A percentile compares a stretch with the other conserved stretches of the same genome.
Conservation (phyloP, 2,888 invertebrate species). For the Tetragnatha montana region DNA sequence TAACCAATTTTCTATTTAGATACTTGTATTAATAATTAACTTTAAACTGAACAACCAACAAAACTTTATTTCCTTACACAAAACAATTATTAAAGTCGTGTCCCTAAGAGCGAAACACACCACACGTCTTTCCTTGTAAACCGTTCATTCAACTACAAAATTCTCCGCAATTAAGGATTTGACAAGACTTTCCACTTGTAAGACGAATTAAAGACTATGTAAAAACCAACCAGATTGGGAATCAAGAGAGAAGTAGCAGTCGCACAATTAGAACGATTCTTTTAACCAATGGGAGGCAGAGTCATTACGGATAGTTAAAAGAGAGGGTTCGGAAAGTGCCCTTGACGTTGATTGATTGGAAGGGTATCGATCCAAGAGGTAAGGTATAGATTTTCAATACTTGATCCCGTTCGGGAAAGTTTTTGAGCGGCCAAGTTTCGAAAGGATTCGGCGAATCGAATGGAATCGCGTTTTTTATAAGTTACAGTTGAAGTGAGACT, state of each 20-base stretch:
- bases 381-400: conserved; percentile 50
- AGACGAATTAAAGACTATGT: conserved; percentile 21
- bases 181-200: conserved; percentile 36
- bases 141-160: neutral
- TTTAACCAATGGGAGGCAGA: conserved; percentile 27
- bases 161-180: conserved; percentile 40
- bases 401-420: conserved; percentile 14
- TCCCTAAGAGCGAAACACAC: neutral
- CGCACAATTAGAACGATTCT: conserved; percentile 43
- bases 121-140: neutral
- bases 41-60: neutral
- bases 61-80: neutral
- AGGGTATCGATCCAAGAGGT: conserved; percentile 6
- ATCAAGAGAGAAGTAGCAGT: neutral
- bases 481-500: too few species aligned
- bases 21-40: neutral
- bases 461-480: neutral
- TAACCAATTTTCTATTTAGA: too few species aligned
- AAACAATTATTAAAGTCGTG: neutral
- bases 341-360: conserved; percentile 49
- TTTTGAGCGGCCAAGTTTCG: neutral
- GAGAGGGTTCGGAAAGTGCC: conserved; percentile 19
- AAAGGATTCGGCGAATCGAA: conserved; percentile 1
- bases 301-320: conserved; percentile 45
- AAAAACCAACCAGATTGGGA: conserved; percentile 18